phyloP scores from a whole-genome alignment of 2,888 invertebrate species.

The Actias luna region DNA sequence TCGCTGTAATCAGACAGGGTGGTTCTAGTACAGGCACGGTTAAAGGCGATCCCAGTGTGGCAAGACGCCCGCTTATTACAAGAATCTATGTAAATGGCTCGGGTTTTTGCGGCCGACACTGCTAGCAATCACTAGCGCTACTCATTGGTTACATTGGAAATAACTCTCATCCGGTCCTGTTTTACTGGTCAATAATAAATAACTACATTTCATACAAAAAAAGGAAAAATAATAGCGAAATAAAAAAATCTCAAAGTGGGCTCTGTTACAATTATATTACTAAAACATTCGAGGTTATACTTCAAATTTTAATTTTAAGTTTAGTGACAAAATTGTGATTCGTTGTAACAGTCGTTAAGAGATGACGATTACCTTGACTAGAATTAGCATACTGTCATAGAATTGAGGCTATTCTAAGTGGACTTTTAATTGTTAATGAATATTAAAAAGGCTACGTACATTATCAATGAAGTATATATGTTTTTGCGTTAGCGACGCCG shows the following conservation, averaged over 20 bases:
- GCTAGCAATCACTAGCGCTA: conserved; percentile 67
- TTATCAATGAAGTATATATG: conserved; percentile 50
- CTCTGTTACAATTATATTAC: conserved; percentile 29
- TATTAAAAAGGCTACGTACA: conserved; percentile 57
- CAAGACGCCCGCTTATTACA: conserved; percentile 58
- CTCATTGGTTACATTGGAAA: conserved; percentile 73
- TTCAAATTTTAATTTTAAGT: conserved; percentile 43
- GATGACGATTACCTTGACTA: conserved; percentile 49
- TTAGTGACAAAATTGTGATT: conserved; percentile 45
- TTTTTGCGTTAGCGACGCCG: conserved; percentile 42
- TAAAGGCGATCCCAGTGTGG: conserved; percentile 32
- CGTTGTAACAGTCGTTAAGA: conserved; percentile 52
- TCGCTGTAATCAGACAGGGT: conserved; percentile 2
- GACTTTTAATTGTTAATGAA: conserved; percentile 63
- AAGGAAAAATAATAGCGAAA: conserved; percentile 36
- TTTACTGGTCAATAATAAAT: conserved; percentile 70
- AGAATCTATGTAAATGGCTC: conserved; percentile 77
- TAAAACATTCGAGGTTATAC: conserved; percentile 33
- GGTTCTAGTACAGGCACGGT: conserved; percentile 5
- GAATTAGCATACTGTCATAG: conserved; percentile 54
- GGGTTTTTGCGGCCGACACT: conserved; percentile 67
- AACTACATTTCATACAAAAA: conserved; percentile 60
- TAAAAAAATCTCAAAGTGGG: conserved; percentile 45
- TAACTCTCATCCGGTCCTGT: conserved; percentile 74
- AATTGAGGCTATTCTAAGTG: conserved; percentile 52